phyloP scores from a whole-genome alignment of 2,113 vertebrate genomes.

The Eptesicus fuscus region DNA sequence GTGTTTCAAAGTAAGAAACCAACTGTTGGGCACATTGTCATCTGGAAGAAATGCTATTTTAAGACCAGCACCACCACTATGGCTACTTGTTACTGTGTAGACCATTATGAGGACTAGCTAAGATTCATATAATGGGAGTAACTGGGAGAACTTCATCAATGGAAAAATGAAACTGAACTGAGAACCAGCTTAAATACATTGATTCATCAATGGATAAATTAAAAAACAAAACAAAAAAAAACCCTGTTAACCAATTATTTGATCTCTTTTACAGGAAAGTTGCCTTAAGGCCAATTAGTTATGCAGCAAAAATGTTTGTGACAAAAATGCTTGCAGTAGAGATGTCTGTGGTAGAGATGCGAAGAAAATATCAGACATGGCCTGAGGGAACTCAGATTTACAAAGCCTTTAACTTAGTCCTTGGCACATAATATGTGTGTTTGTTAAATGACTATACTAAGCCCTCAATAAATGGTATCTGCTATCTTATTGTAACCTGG shows the following conservation, averaged over 20 bases:
- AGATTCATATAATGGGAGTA: neutral
- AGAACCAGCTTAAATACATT: neutral
- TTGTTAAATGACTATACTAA: neutral
- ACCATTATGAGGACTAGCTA: neutral
- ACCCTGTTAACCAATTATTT: neutral
- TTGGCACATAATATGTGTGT: neutral
- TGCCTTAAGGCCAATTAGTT: neutral
- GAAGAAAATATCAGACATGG: neutral
- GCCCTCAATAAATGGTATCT: neutral
- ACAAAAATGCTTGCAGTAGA: neutral
- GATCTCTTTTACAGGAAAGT: neutral
- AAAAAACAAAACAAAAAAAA: neutral
- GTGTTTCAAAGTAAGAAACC: neutral
- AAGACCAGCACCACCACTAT: neutral
- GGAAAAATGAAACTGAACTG: neutral
- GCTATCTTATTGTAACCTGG: neutral
- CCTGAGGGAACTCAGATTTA: neutral
- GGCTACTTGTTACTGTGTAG: neutral
- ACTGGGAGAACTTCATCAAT: neutral
- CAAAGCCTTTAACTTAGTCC: neutral
- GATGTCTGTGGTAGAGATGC: neutral
- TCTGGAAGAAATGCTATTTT: neutral
- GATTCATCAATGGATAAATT: neutral
- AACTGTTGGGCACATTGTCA: neutral
- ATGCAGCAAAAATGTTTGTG: neutral